These are phyloP conservation scores for Elgonia sp. DNA, from an alignment of 2,888 invertebrate genomes.

Conservation along the genomic window DNA sequence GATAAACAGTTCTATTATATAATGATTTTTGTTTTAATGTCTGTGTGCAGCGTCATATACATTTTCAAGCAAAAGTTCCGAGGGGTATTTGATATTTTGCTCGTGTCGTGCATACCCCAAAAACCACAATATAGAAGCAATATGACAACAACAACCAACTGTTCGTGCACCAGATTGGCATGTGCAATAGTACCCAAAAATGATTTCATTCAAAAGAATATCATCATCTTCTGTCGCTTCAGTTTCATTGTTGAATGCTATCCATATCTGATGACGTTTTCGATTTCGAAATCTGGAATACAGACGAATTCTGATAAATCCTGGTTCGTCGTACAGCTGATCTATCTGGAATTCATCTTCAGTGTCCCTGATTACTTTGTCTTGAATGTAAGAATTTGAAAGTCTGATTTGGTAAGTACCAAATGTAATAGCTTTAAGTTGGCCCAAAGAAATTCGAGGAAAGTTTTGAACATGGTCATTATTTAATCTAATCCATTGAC, in stretches of 20 bases:
- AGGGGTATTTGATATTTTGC: conserved; percentile 39
- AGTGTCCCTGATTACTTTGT: conserved; percentile 57
- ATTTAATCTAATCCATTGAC: conserved; percentile 58
- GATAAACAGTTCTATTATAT: too few species aligned
- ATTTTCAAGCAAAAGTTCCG: conserved; percentile 3
- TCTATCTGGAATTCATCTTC: conserved; percentile 67
- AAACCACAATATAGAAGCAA: conserved; percentile 43
- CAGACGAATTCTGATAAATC: conserved; percentile 41
- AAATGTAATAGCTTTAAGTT: conserved; percentile 56
- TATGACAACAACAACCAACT: conserved; percentile 25
- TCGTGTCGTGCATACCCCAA: conserved; percentile 35
- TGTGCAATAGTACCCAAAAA: conserved; percentile 53
- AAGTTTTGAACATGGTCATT: conserved; percentile 27
- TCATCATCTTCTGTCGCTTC: conserved; percentile 26
- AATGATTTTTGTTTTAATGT: too few species aligned
- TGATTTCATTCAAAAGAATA: conserved; percentile 8
- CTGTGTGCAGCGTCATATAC: neutral
- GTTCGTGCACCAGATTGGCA: conserved; percentile 49
- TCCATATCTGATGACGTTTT: conserved; percentile 43
- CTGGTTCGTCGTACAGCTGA: conserved; percentile 39
- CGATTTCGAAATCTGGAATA: conserved; percentile 45
- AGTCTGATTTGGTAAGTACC: conserved; percentile 71
- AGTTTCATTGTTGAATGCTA: conserved; percentile 25
- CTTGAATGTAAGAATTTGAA: conserved; percentile 68
- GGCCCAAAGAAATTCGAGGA: conserved; percentile 53